Evolutionary conservation across 2,797 vertebrate genomes (phyloP).

Genomic region (Antennarius maculatus): DNA sequence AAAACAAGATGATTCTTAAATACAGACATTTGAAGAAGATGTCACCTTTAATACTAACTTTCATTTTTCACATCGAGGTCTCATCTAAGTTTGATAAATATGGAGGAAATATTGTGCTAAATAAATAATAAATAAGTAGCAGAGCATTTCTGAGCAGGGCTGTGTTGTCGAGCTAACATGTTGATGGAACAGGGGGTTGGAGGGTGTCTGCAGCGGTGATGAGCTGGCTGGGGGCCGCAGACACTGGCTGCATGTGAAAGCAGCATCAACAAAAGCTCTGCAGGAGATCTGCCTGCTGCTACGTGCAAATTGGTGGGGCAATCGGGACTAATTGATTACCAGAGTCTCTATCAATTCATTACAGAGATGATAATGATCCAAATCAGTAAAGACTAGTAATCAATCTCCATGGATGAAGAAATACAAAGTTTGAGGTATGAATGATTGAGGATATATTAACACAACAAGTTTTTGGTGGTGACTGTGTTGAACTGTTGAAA

Average conservation of each 20-base stretch:
- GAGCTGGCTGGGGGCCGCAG: neutral
- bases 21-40: neutral
- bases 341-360: conserved; percentile 53
- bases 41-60: neutral
- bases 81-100: neutral
- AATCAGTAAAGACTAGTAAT: conserved; percentile 44
- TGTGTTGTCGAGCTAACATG: neutral
- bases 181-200: neutral
- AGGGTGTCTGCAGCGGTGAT: neutral
- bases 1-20: neutral
- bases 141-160: neutral
- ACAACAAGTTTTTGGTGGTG: neutral
- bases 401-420: conserved; percentile 30
- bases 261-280: conserved; percentile 59
- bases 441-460: neutral
- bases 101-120: neutral
- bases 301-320: conserved; percentile 44
- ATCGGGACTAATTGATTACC: conserved; percentile 65
- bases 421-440: neutral
- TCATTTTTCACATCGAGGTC: conserved; percentile 3
- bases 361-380: conserved; percentile 61
- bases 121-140: too few relatives aligned
- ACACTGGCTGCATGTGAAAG: conserved; percentile 63
- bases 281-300: conserved; percentile 28
- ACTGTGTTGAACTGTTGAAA: neutral